Base-by-base conservation (phyloP, 1,140 invertebrate species). In the Achatina immaculata region DNA sequence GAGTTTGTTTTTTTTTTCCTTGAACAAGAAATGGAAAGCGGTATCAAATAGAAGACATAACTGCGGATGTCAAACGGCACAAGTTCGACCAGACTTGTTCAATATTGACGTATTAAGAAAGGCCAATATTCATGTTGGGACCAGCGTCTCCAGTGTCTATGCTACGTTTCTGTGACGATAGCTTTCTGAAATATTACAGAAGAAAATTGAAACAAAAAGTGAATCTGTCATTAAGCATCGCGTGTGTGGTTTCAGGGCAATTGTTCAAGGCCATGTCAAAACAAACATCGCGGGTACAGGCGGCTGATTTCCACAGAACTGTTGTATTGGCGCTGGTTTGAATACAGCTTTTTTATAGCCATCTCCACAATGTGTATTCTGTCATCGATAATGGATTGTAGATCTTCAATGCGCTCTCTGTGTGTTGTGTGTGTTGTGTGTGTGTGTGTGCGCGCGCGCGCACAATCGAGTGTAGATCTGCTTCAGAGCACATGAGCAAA, bases 121-220 rank as follows among this genome's bases (percentile, higher is more conserved):
- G 1, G 58, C 58, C 16, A 62, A 62, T 28, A 31, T 62, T 62
- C 58, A 28, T 31, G n/a, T 62, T 62, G n/a, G 58, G 2, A 7
- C 9, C n/a, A 34, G 3, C n/a, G n/a, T 62, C n/a, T 62, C 58
- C 6, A 31, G 58, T 62, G 21, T 62, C 58, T n/a, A 3, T 3
- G 3, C n/a, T 62, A 62, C 58, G 58, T 62, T 62, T 62, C 28
- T 62, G 1, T 4, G 9, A 31, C 28, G n/a, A 62, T 62, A 62
- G 58, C 28, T 31, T 31, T 3, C 28, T 16, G 58, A 28, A 34
- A 62, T 31, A 62, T 62, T 62, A 62, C 28, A 31, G 28, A 62
- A 31, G 58, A 62, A 45, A 71, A 40, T 71, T 40, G 68, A 71
- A 71, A 71, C 68, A 71, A 71, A 71, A 71, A 71, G 68, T 71